Evolutionary conservation across 2,888 invertebrate species (phyloP).

Genomic region (Neria commutata): DNA sequence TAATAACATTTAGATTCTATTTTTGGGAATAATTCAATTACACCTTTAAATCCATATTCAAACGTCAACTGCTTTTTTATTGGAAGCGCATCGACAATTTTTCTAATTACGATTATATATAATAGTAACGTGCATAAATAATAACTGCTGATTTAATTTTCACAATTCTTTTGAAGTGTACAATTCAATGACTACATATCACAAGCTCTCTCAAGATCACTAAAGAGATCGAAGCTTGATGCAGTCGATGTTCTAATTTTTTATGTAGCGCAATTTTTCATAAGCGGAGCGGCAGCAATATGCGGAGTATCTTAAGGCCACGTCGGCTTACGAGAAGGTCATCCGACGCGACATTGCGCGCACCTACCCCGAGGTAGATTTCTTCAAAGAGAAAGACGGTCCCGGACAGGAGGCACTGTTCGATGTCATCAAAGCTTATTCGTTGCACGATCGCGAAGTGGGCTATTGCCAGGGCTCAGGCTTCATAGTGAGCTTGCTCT

Average conservation of each 20-base stretch:
- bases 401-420: conserved; percentile 97
- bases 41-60: too few relatives aligned
- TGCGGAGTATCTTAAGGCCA: conserved; percentile 94
- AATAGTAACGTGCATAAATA: too few relatives aligned
- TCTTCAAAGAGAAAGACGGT: conserved; percentile 98
- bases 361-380: conserved; percentile 98
- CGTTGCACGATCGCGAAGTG: conserved; percentile 94
- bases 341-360: conserved; percentile 96
- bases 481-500: conserved; percentile 92
- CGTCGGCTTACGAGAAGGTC: conserved; percentile 97
- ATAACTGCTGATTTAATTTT: too few relatives aligned
- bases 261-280: not conserved
- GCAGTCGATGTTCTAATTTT: not conserved
- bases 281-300: conserved; percentile 83
- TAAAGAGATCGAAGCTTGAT: not conserved
- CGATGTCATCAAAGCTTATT: conserved; percentile 99
- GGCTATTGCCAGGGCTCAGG: conserved; percentile 99
- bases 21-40: too few relatives aligned
- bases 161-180: too few relatives aligned
- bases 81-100: too few relatives aligned
- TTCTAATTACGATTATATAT: too few relatives aligned
- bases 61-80: too few relatives aligned
- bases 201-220: too few relatives aligned
- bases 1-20: too few relatives aligned
- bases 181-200: too few relatives aligned